Base-by-base conservation (phyloP, 2,113 vertebrate species). In the Oplegnathus fasciatus region DNA sequence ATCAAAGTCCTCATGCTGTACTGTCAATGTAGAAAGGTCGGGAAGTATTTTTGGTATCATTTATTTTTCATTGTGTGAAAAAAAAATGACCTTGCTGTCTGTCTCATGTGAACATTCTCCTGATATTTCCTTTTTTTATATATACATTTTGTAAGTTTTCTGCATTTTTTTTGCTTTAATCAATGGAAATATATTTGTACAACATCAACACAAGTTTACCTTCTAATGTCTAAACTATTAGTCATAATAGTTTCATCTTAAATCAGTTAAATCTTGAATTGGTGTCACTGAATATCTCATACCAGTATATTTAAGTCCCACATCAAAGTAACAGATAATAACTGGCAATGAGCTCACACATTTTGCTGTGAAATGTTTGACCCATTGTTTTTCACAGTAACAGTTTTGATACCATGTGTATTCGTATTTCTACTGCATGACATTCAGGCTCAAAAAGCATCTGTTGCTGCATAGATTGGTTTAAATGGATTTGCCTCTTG, bases 61-160 rank as follows among this genome's bases (percentile, higher is more conserved):
- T 86, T 37, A 20, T 70, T 85, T 82, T 57, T 44, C 71, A 42
- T 2, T 80, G 57, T 81, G 18, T 88, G 37, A 40, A 30, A 10
- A 48, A 4, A 37, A n/a, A 30, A 64, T 30, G 2, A 70, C 42
- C 28, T 64, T 74, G 22, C 54, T 37, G 6, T 37, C 34, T 26
- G 40, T 80, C 60, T 62, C 17, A 58, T 84, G 60, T 83, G 78
- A 90, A 66, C 42, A 28, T 84, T 78, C 13, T 81, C 73, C 75
- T 85, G 30, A 87, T 78, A 67, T 67, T 50, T 89, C 3, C 32
- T 50, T 66, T 44, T 4, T 89, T 89, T 86, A 37, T 72, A 66
- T 80, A 88, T 80, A 75, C 65, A 90, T 9, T 93, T 90, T 91
- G 81, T 88, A 85, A 6, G 18, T 82, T 91, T 85, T 86, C 85